phyloP scores from a whole-genome alignment of 2,888 invertebrate species.

The Temnothorax ravouxi region DNA sequence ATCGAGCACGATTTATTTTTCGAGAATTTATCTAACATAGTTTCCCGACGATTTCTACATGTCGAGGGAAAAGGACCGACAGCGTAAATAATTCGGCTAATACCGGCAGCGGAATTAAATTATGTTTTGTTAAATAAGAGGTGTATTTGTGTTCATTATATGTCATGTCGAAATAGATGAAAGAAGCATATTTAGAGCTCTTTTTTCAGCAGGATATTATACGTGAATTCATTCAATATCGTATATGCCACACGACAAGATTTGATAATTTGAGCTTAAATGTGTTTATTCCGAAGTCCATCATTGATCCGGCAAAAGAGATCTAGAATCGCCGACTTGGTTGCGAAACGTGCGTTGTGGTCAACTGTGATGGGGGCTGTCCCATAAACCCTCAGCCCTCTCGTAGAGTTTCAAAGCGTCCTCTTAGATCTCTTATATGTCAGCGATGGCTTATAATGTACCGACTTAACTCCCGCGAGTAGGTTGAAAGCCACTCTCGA shows the following conservation, averaged over 20 bases:
- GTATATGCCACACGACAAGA: not conserved
- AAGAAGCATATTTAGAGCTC: conserved; percentile 14
- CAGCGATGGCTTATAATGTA: conserved; percentile 54
- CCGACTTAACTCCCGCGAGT: conserved; percentile 3
- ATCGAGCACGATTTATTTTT: not conserved
- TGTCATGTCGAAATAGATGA: conserved; percentile 10
- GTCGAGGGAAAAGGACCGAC: not conserved
- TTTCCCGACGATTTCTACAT: conserved; percentile 10
- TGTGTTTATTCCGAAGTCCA: not conserved
- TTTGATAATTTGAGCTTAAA: conserved; percentile 10
- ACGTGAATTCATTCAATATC: not conserved
- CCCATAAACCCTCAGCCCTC: conserved; percentile 63
- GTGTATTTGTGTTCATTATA: not conserved
- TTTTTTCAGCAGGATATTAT: not conserved
- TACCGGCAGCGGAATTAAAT: not conserved
- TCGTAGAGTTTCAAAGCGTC: conserved; percentile 58
- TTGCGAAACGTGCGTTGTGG: conserved; percentile 55
- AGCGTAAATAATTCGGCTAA: conserved; percentile 8
- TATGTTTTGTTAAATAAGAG: not conserved
- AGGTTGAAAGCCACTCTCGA: conserved; percentile 22
- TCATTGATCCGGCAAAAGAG: conserved; percentile 58
- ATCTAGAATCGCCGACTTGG: conserved; percentile 67
- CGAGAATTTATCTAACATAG: conserved; percentile 19
- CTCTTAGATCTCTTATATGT: conserved; percentile 66
- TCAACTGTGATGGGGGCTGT: conserved; percentile 59